Evolutionary conservation across 2,888 invertebrate genomes (phyloP).

Genomic region (Hydrotaea cyrtoneurina): DNA sequence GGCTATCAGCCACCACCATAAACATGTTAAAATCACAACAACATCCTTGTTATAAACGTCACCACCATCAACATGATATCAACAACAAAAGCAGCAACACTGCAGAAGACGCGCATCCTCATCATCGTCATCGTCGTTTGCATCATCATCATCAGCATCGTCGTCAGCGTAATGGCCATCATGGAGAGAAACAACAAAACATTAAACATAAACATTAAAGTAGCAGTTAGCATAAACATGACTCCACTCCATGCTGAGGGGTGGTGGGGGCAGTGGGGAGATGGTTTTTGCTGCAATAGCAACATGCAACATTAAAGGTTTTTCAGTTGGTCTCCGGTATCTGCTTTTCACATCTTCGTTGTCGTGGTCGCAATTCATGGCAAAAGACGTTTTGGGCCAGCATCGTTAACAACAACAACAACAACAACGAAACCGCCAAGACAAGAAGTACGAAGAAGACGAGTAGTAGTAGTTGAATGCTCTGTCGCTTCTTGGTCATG

Average conservation of each 20-base stretch:
- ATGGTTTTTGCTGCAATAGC: slow-evolving; percentile 31
- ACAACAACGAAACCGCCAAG: not conserved
- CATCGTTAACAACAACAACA: slow-evolving; percentile 15
- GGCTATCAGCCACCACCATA: slow-evolving; percentile 28
- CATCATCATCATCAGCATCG: not conserved
- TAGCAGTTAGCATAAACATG: slow-evolving; percentile 67
- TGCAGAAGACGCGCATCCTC: slow-evolving; percentile 11
- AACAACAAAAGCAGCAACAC: slow-evolving; percentile 13
- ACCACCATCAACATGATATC: slow-evolving; percentile 63
- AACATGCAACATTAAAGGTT: slow-evolving; percentile 34
- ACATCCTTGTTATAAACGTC: slow-evolving; percentile 66
- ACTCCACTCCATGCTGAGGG: slow-evolving; percentile 9
- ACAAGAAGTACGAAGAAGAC: slow-evolving; percentile 20
- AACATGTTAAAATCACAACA: slow-evolving; percentile 62
- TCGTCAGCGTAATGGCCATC: slow-evolving; percentile 35
- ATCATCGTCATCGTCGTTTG: slow-evolving; percentile 24
- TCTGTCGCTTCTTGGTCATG: slow-evolving; percentile 34
- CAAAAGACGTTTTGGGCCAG: slow-evolving; percentile 5
- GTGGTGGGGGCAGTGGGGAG: not conserved
- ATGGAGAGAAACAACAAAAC: slow-evolving; percentile 46
- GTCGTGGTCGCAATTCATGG: slow-evolving; percentile 11
- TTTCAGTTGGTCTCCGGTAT: not conserved
- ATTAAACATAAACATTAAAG: slow-evolving; percentile 67
- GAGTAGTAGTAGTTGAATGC: slow-evolving; percentile 24
- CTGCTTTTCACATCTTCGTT: slow-evolving; percentile 3